Evolutionary conservation across 2,888 invertebrate genomes (phyloP).

Genomic region (Aphodius granarius): DNA sequence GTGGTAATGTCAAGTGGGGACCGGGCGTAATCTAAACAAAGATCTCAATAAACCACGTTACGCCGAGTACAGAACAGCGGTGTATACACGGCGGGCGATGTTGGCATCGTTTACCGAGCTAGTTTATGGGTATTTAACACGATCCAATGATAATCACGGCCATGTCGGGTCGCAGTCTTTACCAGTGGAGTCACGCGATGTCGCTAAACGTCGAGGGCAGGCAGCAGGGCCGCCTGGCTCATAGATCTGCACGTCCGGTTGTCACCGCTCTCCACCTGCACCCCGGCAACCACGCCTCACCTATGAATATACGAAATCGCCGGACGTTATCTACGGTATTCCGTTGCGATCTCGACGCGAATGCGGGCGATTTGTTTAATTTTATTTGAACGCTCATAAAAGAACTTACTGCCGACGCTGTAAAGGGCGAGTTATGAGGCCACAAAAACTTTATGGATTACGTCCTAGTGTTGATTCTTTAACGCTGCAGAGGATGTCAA

Average conservation of each 20-base stretch:
- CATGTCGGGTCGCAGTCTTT: conserved; percentile 34
- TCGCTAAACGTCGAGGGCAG: conserved; percentile 38
- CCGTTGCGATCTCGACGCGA: neutral
- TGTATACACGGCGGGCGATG: conserved; percentile 1
- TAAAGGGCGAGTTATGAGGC: neutral
- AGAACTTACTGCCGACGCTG: neutral
- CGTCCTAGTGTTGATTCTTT: neutral
- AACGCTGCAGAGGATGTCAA: neutral
- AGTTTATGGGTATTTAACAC: conserved; percentile 41
- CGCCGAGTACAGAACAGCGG: conserved; percentile 39
- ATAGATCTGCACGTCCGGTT: conserved; percentile 44
- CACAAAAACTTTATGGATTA: neutral
- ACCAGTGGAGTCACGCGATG: conserved; percentile 42
- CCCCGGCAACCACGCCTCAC: neutral
- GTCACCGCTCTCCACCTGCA: conserved; percentile 38
- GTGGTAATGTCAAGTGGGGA: neutral
- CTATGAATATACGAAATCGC: neutral
- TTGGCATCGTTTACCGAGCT: conserved; percentile 32
- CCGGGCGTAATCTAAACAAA: conserved; percentile 31
- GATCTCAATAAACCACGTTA: conserved; percentile 40
- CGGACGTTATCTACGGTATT: neutral
- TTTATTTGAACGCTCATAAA: neutral
- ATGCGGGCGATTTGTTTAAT: neutral
- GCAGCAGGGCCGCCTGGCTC: conserved; percentile 10
- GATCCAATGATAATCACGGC: conserved; percentile 41